Percentiles rank a stretch among this genome's conserved stretches.
Evolutionary conservation across 2,113 vertebrate genomes (phyloP).

Genomic region (Nycticebus coucang): DNA sequence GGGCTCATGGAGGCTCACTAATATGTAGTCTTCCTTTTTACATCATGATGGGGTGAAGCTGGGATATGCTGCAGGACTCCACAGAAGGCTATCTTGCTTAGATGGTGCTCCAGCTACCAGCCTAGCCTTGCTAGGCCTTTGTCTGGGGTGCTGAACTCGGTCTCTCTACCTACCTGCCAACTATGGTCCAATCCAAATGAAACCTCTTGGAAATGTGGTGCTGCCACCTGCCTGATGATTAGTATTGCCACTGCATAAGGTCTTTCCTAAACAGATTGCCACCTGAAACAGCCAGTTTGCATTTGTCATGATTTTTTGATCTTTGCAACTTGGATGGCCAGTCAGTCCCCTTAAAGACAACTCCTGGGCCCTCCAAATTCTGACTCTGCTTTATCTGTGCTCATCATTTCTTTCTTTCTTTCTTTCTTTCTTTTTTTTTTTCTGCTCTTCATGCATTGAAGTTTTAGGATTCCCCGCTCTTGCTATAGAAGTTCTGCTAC

Average conservation of each 20-base stretch:
- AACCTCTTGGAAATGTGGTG: neutral
- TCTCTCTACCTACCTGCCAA: neutral
- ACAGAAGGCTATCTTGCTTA: neutral
- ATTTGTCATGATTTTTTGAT: neutral
- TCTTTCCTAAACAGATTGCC: neutral
- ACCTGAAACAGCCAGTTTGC: neutral
- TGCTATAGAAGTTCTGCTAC: neutral
- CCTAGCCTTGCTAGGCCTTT: neutral
- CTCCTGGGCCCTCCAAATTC: neutral
- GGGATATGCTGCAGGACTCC: neutral
- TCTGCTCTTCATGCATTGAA: neutral
- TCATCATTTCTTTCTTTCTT: neutral
- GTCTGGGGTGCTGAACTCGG: neutral
- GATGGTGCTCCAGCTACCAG: neutral
- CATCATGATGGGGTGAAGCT: neutral
- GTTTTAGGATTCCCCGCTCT: neutral
- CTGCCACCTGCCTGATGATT: neutral
- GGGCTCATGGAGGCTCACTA: neutral
- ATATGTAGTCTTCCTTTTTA: neutral
- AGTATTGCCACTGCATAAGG: neutral
- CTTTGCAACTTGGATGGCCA: neutral
- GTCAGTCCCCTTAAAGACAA: neutral
- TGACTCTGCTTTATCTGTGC: neutral
- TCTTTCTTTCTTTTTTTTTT: neutral
- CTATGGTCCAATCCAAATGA: neutral